Evolutionary conservation across 1,140 invertebrate genomes (phyloP).

Genomic region (Atopsyche davidsoni): DNA sequence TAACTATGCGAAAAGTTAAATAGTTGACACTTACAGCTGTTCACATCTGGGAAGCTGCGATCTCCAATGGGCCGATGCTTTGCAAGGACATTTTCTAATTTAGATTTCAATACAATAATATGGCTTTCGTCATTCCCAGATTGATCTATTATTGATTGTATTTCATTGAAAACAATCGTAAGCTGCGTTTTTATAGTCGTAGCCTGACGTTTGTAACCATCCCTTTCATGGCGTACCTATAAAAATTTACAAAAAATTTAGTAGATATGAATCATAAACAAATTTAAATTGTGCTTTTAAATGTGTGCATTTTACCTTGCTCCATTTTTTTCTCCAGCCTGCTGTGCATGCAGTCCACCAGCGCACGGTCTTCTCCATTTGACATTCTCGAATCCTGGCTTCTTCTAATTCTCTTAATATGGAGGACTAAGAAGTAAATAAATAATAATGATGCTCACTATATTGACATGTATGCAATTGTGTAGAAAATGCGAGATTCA

Average conservation of each 20-base stretch:
- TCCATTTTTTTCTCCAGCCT: conserved; percentile 89
- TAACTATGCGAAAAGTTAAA: not conserved
- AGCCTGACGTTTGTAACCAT: conserved; percentile 8
- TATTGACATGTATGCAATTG: too few relatives aligned
- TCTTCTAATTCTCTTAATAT: conserved; percentile 78
- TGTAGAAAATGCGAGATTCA: too few relatives aligned
- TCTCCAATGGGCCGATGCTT: conserved; percentile 1
- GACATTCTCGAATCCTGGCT: conserved; percentile 80
- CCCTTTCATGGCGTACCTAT: conserved; percentile 11
- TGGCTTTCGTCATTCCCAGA: not conserved
- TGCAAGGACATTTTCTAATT: conserved; percentile 7
- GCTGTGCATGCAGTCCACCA: conserved; percentile 85
- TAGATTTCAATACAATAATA: not conserved
- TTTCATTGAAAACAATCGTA: conserved; percentile 10
- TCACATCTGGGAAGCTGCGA: not conserved
- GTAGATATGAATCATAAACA: too few relatives aligned
- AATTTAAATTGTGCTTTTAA: too few relatives aligned
- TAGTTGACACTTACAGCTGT: too few relatives aligned
- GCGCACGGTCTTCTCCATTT: conserved; percentile 98
- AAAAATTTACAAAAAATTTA: too few relatives aligned
- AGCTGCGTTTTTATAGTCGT: conserved; percentile 2
- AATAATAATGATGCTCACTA: too few relatives aligned
- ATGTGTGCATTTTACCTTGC: conserved; percentile 65
- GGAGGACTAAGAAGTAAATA: too few relatives aligned
- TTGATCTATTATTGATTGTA: conserved; percentile 6